Conservation (phyloP, 2,888 invertebrate species). For the Timema cristinae region DNA sequence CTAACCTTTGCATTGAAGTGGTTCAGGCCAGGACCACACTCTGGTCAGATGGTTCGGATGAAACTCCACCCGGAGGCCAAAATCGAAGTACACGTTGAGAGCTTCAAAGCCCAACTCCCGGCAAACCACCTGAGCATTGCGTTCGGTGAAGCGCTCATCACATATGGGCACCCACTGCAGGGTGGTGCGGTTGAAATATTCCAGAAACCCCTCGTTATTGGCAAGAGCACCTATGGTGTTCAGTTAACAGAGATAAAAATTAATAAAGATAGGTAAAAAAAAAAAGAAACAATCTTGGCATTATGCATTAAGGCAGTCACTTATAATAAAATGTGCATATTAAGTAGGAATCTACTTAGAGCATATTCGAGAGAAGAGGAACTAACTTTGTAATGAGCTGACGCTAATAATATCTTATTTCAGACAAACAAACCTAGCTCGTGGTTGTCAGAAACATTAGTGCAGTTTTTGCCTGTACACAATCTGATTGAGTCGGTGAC, state of each 20-base stretch:
- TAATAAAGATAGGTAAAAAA: not conserved
- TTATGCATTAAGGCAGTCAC: too few relatives aligned
- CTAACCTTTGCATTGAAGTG: constrained; percentile 59
- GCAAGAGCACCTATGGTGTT: not conserved
- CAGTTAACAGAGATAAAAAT: not conserved
- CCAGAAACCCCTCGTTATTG: constrained; percentile 74
- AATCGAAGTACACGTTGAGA: constrained; percentile 82
- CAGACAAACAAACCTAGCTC: constrained; percentile 10
- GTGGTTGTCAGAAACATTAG: constrained; percentile 50
- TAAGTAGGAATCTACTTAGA: too few relatives aligned
- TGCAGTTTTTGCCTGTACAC: constrained; percentile 71
- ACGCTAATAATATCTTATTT: too few relatives aligned
- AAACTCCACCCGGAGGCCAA: constrained; percentile 80
- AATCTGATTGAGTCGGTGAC: constrained; percentile 63
- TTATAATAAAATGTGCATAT: too few relatives aligned
- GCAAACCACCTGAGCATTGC: constrained; percentile 96
- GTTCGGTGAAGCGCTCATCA: constrained; percentile 90
- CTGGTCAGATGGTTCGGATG: constrained; percentile 82
- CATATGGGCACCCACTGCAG: constrained; percentile 97
- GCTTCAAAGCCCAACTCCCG: constrained; percentile 86
- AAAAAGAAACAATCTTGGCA: not conserved
- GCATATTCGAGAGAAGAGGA: too few relatives aligned
- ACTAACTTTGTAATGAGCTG: too few relatives aligned
- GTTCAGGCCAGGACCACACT: constrained; percentile 94
- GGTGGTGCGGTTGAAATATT: constrained; percentile 92